Conservation (phyloP, 2,113 vertebrate species). For the Labeo rohita region DNA sequence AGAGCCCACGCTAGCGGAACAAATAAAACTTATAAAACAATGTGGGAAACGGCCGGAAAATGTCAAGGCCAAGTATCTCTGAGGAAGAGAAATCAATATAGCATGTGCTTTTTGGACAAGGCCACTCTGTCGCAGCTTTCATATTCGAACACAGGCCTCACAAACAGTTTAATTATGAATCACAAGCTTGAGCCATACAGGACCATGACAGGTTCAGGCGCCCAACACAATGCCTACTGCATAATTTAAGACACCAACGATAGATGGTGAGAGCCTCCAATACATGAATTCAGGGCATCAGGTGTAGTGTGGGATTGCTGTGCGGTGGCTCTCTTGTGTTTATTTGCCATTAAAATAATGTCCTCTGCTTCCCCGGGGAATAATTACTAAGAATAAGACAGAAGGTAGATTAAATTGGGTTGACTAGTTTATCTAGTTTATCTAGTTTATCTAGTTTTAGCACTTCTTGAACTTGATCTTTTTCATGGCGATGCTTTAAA, state of each 20-base stretch:
- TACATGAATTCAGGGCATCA: slow-evolving; percentile 33
- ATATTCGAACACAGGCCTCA: slow-evolving; percentile 54
- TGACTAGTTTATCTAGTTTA: background rate
- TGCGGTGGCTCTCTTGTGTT: slow-evolving; percentile 1
- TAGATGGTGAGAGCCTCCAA: slow-evolving; percentile 36
- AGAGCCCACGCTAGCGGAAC: slow-evolving; percentile 22
- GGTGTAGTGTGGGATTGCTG: slow-evolving; percentile 48
- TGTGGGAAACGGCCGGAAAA: slow-evolving; percentile 46
- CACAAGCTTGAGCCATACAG: slow-evolving; percentile 56
- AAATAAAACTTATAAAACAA: slow-evolving; percentile 50
- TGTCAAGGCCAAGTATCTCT: slow-evolving; percentile 52
- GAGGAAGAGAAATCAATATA: slow-evolving; percentile 49
- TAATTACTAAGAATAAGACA: background rate
- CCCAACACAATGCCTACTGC: slow-evolving; percentile 50
- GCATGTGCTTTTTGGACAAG: slow-evolving; percentile 54
- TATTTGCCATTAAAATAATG: slow-evolving; percentile 50
- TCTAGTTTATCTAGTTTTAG: too few species aligned
- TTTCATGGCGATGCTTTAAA: background rate
- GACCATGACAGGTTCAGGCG: slow-evolving; percentile 47
- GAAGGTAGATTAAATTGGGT: too few species aligned
- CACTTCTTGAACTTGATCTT: background rate
- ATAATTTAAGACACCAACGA: slow-evolving; percentile 55
- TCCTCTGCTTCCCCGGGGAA: slow-evolving; percentile 28
- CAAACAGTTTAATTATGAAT: slow-evolving; percentile 62
- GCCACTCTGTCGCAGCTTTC: slow-evolving; percentile 55